phyloP scores from a whole-genome alignment of 2,113 vertebrate species.

The Sorex fumeus region DNA sequence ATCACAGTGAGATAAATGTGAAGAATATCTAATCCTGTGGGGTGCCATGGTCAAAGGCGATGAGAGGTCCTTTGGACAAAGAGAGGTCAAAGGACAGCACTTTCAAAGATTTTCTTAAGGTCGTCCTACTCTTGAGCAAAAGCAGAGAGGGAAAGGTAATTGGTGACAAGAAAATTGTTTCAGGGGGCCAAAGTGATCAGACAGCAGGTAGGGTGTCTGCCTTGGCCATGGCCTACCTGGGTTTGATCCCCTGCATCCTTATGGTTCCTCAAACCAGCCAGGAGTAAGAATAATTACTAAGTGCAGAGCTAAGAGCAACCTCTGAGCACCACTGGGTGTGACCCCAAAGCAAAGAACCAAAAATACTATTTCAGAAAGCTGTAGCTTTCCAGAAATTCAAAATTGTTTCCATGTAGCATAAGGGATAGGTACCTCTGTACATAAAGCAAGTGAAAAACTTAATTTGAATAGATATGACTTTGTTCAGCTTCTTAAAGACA shows the following conservation, averaged over 20 bases:
- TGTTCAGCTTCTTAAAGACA: not conserved
- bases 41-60: not conserved
- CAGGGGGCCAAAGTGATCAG: too few relatives aligned
- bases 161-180: not conserved
- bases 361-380: conserved; percentile 13
- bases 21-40: not conserved
- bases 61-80: too few relatives aligned
- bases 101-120: conserved; percentile 3
- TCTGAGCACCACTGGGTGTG: too few relatives aligned
- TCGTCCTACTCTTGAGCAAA: not conserved
- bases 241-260: too few relatives aligned
- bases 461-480: not conserved
- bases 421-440: not conserved
- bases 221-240: too few relatives aligned
- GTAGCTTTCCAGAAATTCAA: not conserved
- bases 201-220: too few relatives aligned
- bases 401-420: not conserved
- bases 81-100: too few relatives aligned
- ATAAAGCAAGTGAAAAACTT: not conserved
- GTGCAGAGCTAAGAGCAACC: too few relatives aligned
- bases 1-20: not conserved
- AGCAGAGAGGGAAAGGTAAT: not conserved
- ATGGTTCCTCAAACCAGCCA: too few relatives aligned
- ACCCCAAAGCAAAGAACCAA: too few relatives aligned
- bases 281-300: too few relatives aligned